Base-by-base conservation (phyloP, 1,140 invertebrate species). In the Trichogramma pretiosum region DNA sequence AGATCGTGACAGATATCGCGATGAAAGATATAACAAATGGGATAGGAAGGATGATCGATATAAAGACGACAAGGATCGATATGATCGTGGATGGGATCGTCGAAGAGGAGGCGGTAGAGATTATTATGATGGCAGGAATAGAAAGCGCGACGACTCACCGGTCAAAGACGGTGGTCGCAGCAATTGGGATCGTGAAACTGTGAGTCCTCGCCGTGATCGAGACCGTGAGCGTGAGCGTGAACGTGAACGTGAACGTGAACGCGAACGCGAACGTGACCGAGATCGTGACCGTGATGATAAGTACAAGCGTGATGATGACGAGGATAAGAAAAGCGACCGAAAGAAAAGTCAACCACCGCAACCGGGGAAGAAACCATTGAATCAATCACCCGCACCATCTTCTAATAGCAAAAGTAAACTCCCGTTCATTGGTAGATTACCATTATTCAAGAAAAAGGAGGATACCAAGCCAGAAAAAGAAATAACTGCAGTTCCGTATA, bases 401-500 rank as follows among this genome's bases (percentile, higher is more conserved):
- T n/a, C n/a, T n/a, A n/a, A n/a, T n/a, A n/a, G n/a, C 2, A 72
- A 69, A 33, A 68, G 80, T n/a, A 83, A 82, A 55, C 54, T 83
- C 24, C 81, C 81, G 0, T 83, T 84, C 47, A 84, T 83, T 38
- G 82, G 81, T 1, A 67, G 81, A 54, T 76, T 84, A 67, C 82
- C 81, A 2, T 59, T 84, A 28, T 80, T 83, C 39, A 83, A 83
- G 52, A 82, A 82, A 40, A 77, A 78, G 47, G 72, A 75, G 30
- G 74, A 74, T 24, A 67, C 70, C 26, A 18, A 62, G 14, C 60
- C 63, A 5, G 68, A 71, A 11, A 71, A 70, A 18, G 68, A 72
- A 24, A 63, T 69, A 1, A 53, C 66, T 0, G 63, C 68, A 0
- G 41, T 72, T 4, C 68, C 68, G 0, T 72, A 73, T 23, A 56